phyloP scores from a whole-genome alignment of 2,797 vertebrate genomes.

The Gadopsis marmoratus region DNA sequence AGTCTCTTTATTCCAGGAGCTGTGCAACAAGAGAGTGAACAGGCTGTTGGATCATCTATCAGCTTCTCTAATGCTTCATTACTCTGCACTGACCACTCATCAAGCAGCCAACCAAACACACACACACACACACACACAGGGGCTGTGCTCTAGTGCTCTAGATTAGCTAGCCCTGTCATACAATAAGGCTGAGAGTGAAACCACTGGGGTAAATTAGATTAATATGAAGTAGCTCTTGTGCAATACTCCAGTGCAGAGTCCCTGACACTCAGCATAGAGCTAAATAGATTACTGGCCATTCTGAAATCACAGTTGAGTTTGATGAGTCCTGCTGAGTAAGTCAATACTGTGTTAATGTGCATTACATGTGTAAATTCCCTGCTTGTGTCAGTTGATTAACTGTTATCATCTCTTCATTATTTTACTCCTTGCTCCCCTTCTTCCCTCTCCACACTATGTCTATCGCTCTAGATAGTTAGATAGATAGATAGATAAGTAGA shows the following conservation, averaged over 20 bases:
- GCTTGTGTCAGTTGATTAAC: slow-evolving; percentile 52
- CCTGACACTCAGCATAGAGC: slow-evolving; percentile 60
- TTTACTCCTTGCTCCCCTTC: slow-evolving; percentile 1
- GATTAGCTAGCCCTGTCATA: slow-evolving; percentile 64
- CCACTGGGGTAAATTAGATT: slow-evolving; percentile 75
- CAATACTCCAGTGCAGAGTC: slow-evolving; percentile 63
- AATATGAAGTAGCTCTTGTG: slow-evolving; percentile 79
- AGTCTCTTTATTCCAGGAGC: slow-evolving; percentile 67
- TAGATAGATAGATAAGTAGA: no score
- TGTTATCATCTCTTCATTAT: slow-evolving; percentile 35
- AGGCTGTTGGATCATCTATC: slow-evolving; percentile 61
- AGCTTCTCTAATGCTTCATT: slow-evolving; percentile 73
- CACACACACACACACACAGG: background rate
- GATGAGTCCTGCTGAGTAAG: slow-evolving; percentile 60
- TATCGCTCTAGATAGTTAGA: no score
- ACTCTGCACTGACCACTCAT: slow-evolving; percentile 65
- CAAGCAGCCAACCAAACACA: slow-evolving; percentile 33
- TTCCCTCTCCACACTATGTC: background rate
- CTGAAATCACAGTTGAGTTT: slow-evolving; percentile 61
- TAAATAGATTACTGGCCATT: slow-evolving; percentile 74
- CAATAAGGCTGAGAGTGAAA: slow-evolving; percentile 75
- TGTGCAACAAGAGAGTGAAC: slow-evolving; percentile 54
- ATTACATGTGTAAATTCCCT: slow-evolving; percentile 53
- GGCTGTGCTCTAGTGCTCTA: slow-evolving; percentile 53
- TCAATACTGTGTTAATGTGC: slow-evolving; percentile 50